phyloP scores from a whole-genome alignment of 2,113 vertebrate species.

The Lasiurus borealis region DNA sequence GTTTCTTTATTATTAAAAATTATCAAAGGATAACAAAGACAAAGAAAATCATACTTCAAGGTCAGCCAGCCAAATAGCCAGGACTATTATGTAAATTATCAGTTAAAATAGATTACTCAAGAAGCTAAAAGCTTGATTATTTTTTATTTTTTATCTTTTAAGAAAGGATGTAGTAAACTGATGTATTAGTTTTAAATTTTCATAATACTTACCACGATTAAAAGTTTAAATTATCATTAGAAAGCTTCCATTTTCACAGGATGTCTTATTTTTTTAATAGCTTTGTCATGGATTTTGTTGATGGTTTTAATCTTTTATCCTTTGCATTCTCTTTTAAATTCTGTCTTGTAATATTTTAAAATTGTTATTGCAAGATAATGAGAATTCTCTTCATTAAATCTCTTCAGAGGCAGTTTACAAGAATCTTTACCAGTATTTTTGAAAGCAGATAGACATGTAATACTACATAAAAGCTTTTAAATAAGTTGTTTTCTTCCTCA shows the following conservation, averaged over 20 bases:
- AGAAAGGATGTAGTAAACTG: neutral
- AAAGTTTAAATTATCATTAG: constrained; percentile 35
- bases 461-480: constrained; percentile 52
- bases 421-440: neutral
- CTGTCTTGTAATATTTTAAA: constrained; percentile 19
- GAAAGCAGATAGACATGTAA: neutral
- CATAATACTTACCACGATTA: neutral
- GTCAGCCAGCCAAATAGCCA: neutral
- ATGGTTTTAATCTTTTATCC: neutral
- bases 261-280: neutral
- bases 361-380: neutral
- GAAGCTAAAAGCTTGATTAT: neutral
- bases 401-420: neutral
- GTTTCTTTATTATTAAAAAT: constrained; percentile 19
- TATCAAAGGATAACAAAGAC: constrained; percentile 37
- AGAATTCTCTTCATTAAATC: constrained; percentile 32
- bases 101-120: constrained; percentile 11
- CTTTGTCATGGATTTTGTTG: neutral
- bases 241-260: neutral
- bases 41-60: neutral
- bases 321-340: constrained; percentile 31
- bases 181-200: constrained; percentile 28
- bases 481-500: neutral
- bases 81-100: constrained; percentile 5
- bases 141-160: neutral